Base-by-base conservation (phyloP, 2,797 vertebrate genomes). In the Intellagama lesueurii region DNA sequence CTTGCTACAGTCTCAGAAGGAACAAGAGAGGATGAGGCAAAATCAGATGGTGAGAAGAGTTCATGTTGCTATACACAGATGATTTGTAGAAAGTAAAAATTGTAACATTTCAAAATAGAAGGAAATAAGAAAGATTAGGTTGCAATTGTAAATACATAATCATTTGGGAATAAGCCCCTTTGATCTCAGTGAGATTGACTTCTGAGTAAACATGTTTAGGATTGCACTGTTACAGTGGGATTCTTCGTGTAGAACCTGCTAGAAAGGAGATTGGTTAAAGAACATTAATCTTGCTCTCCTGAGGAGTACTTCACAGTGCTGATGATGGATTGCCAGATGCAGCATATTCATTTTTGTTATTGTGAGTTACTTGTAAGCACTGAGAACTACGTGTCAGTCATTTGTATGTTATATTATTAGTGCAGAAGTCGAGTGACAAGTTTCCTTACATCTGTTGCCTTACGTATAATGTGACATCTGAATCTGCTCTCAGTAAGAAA, bases 401-500 rank as follows among this genome's bases (percentile, higher is more conserved):
- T 68, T 89, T 81, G 52, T 68, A 69, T 89, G 73, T 70, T 80
- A 68, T 5, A 7, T 77, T 88, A 83, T 77, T 76, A 88, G 72
- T 44, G 70, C 14, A 40, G n/a, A 22, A 86, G 70, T 26, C 86
- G 56, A 68, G 19, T 76, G 56, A 75, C 72, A 86, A 90, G 72
- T 70, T 32, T 82, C 40, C 79, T 40, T 28, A 77, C 64, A 90
- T 86, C 72, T 90, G 89, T 49, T n/a, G 19, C 82, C 49, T 35
- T n/a, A 70, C 49, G 56, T 56, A 72, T 81, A 81, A 86, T 44
- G 84, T 81, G 79, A 76, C 56, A 76, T 76, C 5, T 40, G 26
- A 76, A 86, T 88, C 78, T 89, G 78, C n/a, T 90, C 84, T 86
- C 52, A 68, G 69, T 66, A 28, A 82, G 72, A 86, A 87, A 0